phyloP scores from a whole-genome alignment of 2,888 invertebrate genomes.

The Drosophila suboccidentalis region DNA sequence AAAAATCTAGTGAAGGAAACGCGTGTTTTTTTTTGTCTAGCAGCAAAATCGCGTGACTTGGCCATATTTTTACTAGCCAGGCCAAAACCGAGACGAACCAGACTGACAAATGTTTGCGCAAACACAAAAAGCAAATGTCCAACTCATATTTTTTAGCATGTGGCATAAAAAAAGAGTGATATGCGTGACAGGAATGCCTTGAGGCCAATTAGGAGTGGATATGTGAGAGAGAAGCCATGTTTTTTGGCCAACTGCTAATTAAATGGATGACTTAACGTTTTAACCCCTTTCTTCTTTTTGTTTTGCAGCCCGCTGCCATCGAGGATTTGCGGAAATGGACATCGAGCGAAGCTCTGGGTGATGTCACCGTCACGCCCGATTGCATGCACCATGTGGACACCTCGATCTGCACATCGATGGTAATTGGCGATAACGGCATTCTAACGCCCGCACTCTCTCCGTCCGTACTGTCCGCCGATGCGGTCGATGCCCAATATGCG shows the following conservation, averaged over 20 bases:
- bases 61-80: constrained; percentile 48
- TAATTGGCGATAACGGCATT: constrained; percentile 84
- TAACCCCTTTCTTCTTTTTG: constrained; percentile 13
- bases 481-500: constrained; percentile 83
- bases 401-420: constrained; percentile 86
- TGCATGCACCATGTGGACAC: constrained; percentile 88
- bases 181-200: constrained; percentile 58
- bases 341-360: constrained; percentile 89
- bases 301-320: constrained; percentile 90
- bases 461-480: constrained; percentile 85
- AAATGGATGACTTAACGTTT: constrained; percentile 39
- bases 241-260: constrained; percentile 62
- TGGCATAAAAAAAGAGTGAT: constrained; percentile 26
- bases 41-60: constrained; percentile 64
- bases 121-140: constrained; percentile 54
- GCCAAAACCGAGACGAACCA: constrained; percentile 7
- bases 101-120: constrained; percentile 73
- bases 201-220: constrained; percentile 60
- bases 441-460: constrained; percentile 85
- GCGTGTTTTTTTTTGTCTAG: constrained; percentile 24
- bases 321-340: constrained; percentile 94
- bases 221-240: constrained; percentile 27
- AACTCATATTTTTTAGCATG: constrained; percentile 58
- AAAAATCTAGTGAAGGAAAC: constrained; percentile 31
- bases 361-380: constrained; percentile 92